Evolutionary conservation across 1,140 invertebrate species (phyloP).

Genomic region (Akabosia matsudoensis): DNA sequence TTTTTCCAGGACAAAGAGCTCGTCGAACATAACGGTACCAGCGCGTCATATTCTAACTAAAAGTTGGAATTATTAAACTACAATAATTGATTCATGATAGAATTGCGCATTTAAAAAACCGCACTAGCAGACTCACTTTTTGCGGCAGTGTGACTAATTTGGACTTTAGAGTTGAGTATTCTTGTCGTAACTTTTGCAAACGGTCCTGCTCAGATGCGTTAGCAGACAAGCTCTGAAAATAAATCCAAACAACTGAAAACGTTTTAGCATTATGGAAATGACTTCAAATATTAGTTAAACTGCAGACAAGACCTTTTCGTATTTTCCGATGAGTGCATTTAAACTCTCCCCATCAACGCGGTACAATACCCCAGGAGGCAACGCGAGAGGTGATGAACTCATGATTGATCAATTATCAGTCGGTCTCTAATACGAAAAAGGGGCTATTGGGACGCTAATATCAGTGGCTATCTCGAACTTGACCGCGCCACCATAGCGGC

Average conservation of each 20-base stretch:
- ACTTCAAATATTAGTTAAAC: too few relatives aligned
- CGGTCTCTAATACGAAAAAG: not conserved
- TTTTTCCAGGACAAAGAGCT: conserved; percentile 65
- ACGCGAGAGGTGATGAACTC: not conserved
- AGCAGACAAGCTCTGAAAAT: not conserved
- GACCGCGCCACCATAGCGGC: too few relatives aligned
- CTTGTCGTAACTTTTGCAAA: not conserved
- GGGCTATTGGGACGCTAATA: not conserved
- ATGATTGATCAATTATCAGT: too few relatives aligned
- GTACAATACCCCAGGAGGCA: not conserved
- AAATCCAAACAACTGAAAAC: not conserved
- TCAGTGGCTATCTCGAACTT: not conserved
- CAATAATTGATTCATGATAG: too few relatives aligned
- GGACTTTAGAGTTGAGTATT: conserved; percentile 9
- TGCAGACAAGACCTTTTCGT: conserved; percentile 33
- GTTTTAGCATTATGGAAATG: too few relatives aligned
- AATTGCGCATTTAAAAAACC: too few relatives aligned
- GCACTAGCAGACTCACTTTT: not conserved
- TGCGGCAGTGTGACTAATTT: not conserved
- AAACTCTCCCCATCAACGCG: conserved; percentile 16
- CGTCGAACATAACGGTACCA: conserved; percentile 64
- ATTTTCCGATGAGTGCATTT: conserved; percentile 22
- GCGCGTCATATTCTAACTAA: conserved; percentile 51
- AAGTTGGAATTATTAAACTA: too few relatives aligned
- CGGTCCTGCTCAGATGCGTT: not conserved